Evolutionary conservation across 2,888 invertebrate genomes (phyloP), one percentile per base, ranked within the genome.

Genomic region (Hoplodrina blanda): DNA sequence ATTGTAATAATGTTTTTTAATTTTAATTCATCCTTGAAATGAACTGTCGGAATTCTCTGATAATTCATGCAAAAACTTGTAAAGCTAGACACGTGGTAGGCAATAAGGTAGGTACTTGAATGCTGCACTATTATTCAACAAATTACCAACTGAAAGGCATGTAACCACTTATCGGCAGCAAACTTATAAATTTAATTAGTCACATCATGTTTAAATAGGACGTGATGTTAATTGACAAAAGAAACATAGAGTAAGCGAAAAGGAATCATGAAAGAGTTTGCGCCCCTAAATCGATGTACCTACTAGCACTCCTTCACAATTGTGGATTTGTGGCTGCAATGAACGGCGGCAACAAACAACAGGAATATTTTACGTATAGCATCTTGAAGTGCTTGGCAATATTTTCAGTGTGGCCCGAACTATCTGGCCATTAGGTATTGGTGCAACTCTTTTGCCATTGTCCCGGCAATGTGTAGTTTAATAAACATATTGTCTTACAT

Each of bases 11-110:
- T 57, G 72, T 69, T 52, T 67, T 67, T 67, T 72, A 70, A 76
- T 69, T 77, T 72, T 30, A 64, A 44, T 73, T 54, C 62, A 78
- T 66, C 85, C 83, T 84, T 84, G 83, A 73, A 55, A 60, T 54
- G 55, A 33, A 74, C 60, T 62, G 19, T 49, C n/a, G 46, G 55
- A 76, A 76, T 46, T 74, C 30, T 25, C n/a, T 44, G 33, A n/a
- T 55, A 57, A 55, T 37, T 25, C 11, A 56, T 52, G 19, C 46
- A 72, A 72, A 66, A 53, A 57, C 50, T 46, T 44, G 33, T 55
- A 50, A 50, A 19, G 19, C 8, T 19, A 17, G 7, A 66, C 41
- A 10, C 13, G 15, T 25, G 44, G 44, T 44, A 46, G 17, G 5
- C 11, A 17, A 17, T 46, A 3, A 11, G 41, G 41, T 46, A 30